Evolutionary conservation across 2,888 invertebrate genomes (phyloP), one percentile per base, ranked within the genome.

Genomic region (Minunthozetes semirufus): DNA sequence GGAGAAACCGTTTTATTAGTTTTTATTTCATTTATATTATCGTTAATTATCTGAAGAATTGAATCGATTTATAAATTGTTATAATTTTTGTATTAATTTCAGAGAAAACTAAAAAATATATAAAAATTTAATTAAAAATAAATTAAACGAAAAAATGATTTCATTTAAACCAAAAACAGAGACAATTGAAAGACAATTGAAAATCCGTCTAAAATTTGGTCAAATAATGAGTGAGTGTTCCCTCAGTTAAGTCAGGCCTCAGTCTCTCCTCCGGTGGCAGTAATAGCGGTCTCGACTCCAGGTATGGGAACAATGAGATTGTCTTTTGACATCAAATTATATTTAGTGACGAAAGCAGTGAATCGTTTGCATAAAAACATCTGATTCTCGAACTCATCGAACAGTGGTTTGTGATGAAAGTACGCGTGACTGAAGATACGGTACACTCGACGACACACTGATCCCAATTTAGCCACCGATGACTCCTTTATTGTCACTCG

Each of bases 371-470:
- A 99, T 78, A 99, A 86, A 83, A 90, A 93, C 33, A 96, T 96
- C 84, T 95, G 93, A 81, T 90, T 90, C 88, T 99, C 99, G 85
- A 98, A 99, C 79, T 94, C 92, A 85, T 99, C 97, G 86, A 98
- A 99, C 83, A 98, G 90, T 80, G 89, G 88, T 80, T 94, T 88
- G 84, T 99, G 99, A 85, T 99, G 99, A 84, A 94, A 99, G 84
- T 95, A 99, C 46, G 99, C 98, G 85, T 99, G 99, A 71, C 98
- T 98, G 85, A 99, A 99, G 83, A 99, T 99, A 86, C 99, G 89
- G 84, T 99, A 99, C 1, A 99, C 98, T 81, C 99, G 88, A 80
- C 99, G 88, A 84, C 99, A 99, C 13, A 99, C 98, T 61, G 98
- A 98, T 72, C 98, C 98, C 81, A 99, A 86, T 85, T 99, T 99